These are phyloP conservation scores for Pseudopipra pipra DNA, from an alignment of 2,113 vertebrate genomes.

Conservation along the genomic window DNA sequence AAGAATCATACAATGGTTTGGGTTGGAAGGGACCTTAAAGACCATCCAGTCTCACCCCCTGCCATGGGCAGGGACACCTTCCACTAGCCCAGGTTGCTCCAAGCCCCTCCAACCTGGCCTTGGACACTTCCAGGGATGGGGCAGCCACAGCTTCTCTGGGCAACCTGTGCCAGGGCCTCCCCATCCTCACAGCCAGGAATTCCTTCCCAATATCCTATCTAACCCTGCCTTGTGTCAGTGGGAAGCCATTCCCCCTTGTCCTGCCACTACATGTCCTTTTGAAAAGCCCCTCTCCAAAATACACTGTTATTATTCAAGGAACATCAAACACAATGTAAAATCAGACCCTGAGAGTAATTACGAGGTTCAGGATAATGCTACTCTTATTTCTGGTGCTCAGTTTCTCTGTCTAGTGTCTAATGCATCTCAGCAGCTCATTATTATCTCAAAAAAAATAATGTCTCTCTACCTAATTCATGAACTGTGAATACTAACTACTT, in stretches of 20 bases:
- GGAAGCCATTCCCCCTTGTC: neutral
- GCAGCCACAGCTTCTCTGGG: neutral
- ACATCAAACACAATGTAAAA: constrained; percentile 47
- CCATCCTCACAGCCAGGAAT: neutral
- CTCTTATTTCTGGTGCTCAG: constrained; percentile 51
- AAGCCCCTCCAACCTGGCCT: neutral
- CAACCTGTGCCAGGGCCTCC: neutral
- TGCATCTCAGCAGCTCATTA: constrained; percentile 44
- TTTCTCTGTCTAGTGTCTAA: constrained; percentile 57
- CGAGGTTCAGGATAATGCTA: constrained; percentile 54
- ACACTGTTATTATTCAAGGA: constrained; percentile 39
- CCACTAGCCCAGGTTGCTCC: neutral
- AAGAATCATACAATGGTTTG: neutral
- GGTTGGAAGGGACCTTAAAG: neutral
- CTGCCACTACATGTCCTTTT: neutral
- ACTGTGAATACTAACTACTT: constrained; percentile 43
- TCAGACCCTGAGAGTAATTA: constrained; percentile 58
- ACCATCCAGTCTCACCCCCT: neutral
- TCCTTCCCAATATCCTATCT: fast-evolving
- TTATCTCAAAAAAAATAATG: constrained; percentile 54
- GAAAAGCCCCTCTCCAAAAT: neutral
- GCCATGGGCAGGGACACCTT: neutral
- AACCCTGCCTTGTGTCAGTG: neutral
- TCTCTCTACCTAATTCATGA: constrained; percentile 25
- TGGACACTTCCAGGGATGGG: neutral